Conservation (phyloP, 1,140 invertebrate genomes). For the Musca vetustissima region DNA sequence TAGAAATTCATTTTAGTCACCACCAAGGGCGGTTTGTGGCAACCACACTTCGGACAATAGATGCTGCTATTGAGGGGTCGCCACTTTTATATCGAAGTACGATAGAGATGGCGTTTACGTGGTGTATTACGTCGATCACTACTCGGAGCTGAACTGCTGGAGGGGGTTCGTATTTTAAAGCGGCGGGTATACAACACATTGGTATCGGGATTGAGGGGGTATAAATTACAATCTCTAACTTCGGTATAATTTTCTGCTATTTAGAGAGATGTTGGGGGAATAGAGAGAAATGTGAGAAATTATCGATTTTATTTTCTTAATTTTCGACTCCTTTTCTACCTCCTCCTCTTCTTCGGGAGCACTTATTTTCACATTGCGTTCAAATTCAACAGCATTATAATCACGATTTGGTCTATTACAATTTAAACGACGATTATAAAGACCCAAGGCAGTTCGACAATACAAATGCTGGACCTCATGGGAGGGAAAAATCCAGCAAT, state of each 20-base stretch:
- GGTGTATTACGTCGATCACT: background rate
- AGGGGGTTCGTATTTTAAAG: constrained; percentile 6
- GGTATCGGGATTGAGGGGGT: background rate
- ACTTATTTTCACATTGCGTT: too few relatives aligned
- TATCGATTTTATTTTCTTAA: background rate
- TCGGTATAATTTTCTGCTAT: constrained; percentile 10
- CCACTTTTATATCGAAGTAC: constrained; percentile 50
- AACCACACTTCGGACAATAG: constrained; percentile 43
- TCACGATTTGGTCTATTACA: constrained; percentile 44
- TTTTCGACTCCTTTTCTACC: background rate
- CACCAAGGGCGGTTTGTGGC: constrained; percentile 36
- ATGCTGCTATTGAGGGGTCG: constrained; percentile 39
- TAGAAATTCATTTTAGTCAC: constrained; percentile 37
- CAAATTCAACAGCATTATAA: background rate
- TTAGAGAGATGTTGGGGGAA: background rate
- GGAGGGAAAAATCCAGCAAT: constrained; percentile 48
- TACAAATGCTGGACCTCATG: constrained; percentile 52
- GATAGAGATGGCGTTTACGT: constrained; percentile 33
- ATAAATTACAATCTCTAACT: constrained; percentile 16
- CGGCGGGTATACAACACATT: constrained; percentile 16
- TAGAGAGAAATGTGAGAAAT: too few relatives aligned
- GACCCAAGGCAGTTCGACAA: constrained; percentile 52
- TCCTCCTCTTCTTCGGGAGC: background rate
- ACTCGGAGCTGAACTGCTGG: background rate
- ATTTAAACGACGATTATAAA: constrained; percentile 53